Conservation (phyloP, 1,140 invertebrate genomes). For the Hylyphantes graminicola region DNA sequence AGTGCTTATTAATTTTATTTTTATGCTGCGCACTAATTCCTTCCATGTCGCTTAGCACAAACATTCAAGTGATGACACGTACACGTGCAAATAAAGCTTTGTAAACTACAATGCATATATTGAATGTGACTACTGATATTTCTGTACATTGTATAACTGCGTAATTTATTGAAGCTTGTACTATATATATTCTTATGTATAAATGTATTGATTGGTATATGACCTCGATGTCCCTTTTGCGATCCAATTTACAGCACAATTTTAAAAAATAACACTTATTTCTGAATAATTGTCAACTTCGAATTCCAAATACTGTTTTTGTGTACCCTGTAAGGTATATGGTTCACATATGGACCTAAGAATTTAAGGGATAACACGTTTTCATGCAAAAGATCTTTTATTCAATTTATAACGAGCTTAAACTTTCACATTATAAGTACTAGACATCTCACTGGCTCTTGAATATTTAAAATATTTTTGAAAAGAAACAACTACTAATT, state of each 20-base stretch:
- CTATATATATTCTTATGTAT: slow-evolving; percentile 48
- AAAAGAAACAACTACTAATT: no score
- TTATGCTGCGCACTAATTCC: slow-evolving; percentile 50
- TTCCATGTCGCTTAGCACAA: slow-evolving; percentile 54
- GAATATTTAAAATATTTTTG: no score
- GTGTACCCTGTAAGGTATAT: no score
- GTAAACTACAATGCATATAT: slow-evolving; percentile 10
- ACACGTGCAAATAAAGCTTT: no score
- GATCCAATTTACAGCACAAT: slow-evolving; percentile 12
- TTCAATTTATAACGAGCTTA: no score
- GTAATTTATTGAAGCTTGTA: slow-evolving; percentile 38
- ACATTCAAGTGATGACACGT: background rate
- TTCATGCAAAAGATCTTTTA: no score
- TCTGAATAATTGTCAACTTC: no score
- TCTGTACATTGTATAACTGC: slow-evolving; percentile 8
- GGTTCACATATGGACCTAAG: no score
- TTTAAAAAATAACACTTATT: background rate
- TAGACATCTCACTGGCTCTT: no score
- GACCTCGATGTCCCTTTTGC: slow-evolving; percentile 27
- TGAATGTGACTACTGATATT: slow-evolving; percentile 49
- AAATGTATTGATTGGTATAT: slow-evolving; percentile 23
- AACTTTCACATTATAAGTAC: no score
- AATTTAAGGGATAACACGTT: no score
- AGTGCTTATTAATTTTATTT: slow-evolving; percentile 25
- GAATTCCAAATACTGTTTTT: no score